These are phyloP conservation scores for Nymphalis urticae DNA, from an alignment of 2,888 invertebrate species.

Conservation along the genomic window DNA sequence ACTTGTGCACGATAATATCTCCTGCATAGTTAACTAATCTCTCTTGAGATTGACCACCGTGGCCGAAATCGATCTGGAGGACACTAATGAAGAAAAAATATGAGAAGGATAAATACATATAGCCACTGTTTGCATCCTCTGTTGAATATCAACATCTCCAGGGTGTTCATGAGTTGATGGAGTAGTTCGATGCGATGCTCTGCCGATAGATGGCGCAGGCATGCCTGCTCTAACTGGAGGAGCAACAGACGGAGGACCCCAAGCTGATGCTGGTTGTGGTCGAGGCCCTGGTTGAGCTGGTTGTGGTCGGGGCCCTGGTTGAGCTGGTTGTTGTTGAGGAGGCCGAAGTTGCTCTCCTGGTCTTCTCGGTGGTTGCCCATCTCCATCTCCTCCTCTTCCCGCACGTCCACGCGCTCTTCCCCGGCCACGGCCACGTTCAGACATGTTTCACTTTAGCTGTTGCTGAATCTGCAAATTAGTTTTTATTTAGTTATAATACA, in stretches of 20 bases:
- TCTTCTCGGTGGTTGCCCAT: slow-evolving; percentile 46
- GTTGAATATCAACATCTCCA: slow-evolving; percentile 68
- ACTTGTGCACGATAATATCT: too few species aligned
- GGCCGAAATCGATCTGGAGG: too few species aligned
- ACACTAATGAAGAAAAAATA: neutral
- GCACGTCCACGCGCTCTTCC: slow-evolving; percentile 61
- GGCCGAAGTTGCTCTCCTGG: slow-evolving; percentile 44
- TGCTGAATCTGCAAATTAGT: too few species aligned
- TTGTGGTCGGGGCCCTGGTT: slow-evolving; percentile 43
- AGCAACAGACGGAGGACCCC: slow-evolving; percentile 63
- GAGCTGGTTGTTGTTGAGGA: slow-evolving; percentile 42
- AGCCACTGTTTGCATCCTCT: slow-evolving; percentile 60
- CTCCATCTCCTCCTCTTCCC: slow-evolving; percentile 53
- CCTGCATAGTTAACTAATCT: too few species aligned
- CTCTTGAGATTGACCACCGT: too few species aligned
- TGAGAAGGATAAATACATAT: slow-evolving; percentile 44
- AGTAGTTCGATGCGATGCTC: slow-evolving; percentile 62
- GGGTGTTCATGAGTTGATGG: slow-evolving; percentile 65
- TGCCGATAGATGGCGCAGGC: slow-evolving; percentile 58
- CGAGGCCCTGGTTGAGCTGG: slow-evolving; percentile 51
- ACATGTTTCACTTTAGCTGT: slow-evolving; percentile 46
- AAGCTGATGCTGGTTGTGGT: slow-evolving; percentile 67
- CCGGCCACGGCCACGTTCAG: slow-evolving; percentile 62
- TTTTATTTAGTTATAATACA: too few species aligned
- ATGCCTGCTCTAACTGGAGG: slow-evolving; percentile 64